phyloP scores from a whole-genome alignment of 2,888 invertebrate genomes.

The Pristionchus fissidentatus region DNA sequence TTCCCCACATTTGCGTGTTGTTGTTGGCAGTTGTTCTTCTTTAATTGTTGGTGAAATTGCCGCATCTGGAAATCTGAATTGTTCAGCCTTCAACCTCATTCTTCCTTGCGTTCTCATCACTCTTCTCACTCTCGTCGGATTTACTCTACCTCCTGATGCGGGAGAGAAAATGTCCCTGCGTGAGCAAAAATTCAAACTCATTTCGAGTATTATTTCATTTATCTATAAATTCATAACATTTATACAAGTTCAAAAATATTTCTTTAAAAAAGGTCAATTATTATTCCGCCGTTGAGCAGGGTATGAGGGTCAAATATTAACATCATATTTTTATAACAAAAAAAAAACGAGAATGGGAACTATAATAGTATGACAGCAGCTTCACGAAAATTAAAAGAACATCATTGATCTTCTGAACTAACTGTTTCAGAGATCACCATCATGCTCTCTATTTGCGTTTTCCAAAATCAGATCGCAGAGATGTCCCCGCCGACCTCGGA shows the following conservation, averaged over 20 bases:
- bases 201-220: neutral
- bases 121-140: slow-evolving; percentile 79
- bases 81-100: slow-evolving; percentile 89
- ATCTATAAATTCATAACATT: neutral
- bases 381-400: too few relatives aligned
- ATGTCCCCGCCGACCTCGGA: slow-evolving; percentile 68
- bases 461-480: slow-evolving; percentile 69
- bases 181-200: slow-evolving; percentile 22
- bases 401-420: too few relatives aligned
- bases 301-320: too few relatives aligned
- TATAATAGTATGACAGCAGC: too few relatives aligned
- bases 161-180: slow-evolving; percentile 70
- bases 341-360: too few relatives aligned
- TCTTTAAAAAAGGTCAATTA: neutral
- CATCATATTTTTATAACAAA: too few relatives aligned
- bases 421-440: slow-evolving; percentile 67
- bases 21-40: too few relatives aligned
- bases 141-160: slow-evolving; percentile 67
- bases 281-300: neutral
- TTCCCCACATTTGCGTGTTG: neutral
- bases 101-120: slow-evolving; percentile 82
- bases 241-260: neutral
- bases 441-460: slow-evolving; percentile 70
- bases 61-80: neutral
- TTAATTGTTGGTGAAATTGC: neutral